These are phyloP conservation scores for Athrips mouffetella DNA, from an alignment of 2,888 invertebrate genomes.

Conservation along the genomic window DNA sequence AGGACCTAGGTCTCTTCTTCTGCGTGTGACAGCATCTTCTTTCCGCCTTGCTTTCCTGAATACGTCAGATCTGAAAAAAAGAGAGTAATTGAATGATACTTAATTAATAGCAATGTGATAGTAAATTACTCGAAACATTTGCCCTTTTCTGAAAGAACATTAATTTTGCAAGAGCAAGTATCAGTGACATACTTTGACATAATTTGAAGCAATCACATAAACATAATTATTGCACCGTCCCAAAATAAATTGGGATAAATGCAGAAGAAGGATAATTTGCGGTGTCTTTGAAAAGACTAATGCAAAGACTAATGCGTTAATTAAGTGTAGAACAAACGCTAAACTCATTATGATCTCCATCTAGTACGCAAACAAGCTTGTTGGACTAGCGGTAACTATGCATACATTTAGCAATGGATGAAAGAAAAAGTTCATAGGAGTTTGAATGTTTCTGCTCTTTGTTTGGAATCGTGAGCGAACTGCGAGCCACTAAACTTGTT, in stretches of 20 bases:
- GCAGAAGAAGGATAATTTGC: not conserved
- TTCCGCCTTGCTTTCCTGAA: slow-evolving; percentile 38
- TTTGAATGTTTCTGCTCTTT: no score
- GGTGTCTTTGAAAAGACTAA: not conserved
- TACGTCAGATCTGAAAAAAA: slow-evolving; percentile 36
- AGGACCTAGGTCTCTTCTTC: slow-evolving; percentile 48
- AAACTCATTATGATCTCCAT: slow-evolving; percentile 18
- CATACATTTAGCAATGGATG: slow-evolving; percentile 36
- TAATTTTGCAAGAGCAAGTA: no score
- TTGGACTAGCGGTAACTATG: slow-evolving; percentile 40
- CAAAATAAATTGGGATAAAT: no score
- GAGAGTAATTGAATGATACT: slow-evolving; percentile 5
- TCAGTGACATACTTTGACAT: no score
- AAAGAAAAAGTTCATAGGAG: not conserved
- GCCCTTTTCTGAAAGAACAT: no score
- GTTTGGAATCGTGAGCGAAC: no score
- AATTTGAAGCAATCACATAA: no score
- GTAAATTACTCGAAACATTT: no score
- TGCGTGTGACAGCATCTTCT: slow-evolving; percentile 29
- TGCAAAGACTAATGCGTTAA: slow-evolving; percentile 10
- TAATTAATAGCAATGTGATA: no score
- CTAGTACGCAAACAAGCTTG: slow-evolving; percentile 28
- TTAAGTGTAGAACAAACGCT: slow-evolving; percentile 12
- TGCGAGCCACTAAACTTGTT: no score
- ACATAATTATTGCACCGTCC: no score